Conservation (phyloP, 2,888 invertebrate genomes). For the Pheosia gnoma region DNA sequence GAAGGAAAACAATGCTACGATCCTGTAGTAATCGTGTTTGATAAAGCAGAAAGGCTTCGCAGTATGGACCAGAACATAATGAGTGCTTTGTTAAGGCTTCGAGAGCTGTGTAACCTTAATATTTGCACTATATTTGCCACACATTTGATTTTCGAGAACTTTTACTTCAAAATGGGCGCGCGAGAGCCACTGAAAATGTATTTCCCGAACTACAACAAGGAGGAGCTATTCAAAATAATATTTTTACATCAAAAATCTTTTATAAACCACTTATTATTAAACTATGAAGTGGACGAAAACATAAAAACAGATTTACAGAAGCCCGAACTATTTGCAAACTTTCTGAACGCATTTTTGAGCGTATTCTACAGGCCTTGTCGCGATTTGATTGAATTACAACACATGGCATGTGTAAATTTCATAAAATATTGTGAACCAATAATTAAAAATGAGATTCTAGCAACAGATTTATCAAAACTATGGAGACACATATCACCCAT, state of each 20-base stretch:
- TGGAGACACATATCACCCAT: slow-evolving; percentile 92
- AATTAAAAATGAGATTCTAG: slow-evolving; percentile 84
- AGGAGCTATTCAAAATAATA: slow-evolving; percentile 84
- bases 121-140: slow-evolving; percentile 91
- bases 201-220: slow-evolving; percentile 92
- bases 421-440: slow-evolving; percentile 92
- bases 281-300: slow-evolving; percentile 52
- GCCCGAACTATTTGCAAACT: slow-evolving; percentile 89
- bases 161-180: slow-evolving; percentile 87
- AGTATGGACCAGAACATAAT: slow-evolving; percentile 90
- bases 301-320: slow-evolving; percentile 62
- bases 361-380: slow-evolving; percentile 94
- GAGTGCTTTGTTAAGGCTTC: slow-evolving; percentile 88
- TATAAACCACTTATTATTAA: slow-evolving; percentile 56
- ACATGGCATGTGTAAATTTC: slow-evolving; percentile 91
- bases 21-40: slow-evolving; percentile 88
- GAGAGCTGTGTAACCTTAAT: slow-evolving; percentile 88
- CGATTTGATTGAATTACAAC: slow-evolving; percentile 92
- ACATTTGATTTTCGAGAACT: slow-evolving; percentile 92
- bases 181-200: slow-evolving; percentile 89
- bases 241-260: slow-evolving; percentile 66
- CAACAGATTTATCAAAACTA: slow-evolving; percentile 87
- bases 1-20: slow-evolving; percentile 50
- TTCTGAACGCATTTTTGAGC: slow-evolving; percentile 91
- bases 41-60: slow-evolving; percentile 91